Evolutionary conservation across 2,797 vertebrate species (phyloP), one percentile per base, ranked within the genome.

Genomic region (Balearica regulorum): DNA sequence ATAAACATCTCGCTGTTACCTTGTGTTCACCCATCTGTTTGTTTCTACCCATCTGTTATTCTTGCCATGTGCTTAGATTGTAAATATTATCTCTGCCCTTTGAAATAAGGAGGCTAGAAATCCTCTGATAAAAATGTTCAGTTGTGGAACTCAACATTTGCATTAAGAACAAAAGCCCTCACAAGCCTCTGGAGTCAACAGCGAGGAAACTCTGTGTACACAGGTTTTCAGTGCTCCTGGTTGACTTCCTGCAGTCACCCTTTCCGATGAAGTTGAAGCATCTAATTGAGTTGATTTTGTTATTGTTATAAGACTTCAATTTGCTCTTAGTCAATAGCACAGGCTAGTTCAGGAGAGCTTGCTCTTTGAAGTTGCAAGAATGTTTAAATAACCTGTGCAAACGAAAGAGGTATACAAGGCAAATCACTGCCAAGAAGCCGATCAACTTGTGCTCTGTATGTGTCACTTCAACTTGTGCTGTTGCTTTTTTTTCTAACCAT

Each of bases 21-120:
- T 95, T 95, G 88, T 95, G 90, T 61, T 96, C 60, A 60, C 75
- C 76, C 83, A 90, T 87, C 89, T 96, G 93, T 83, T 88, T 94
- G 41, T 93, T 95, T 83, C 57, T 93, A 48, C 37, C 83, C 76
- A 81, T 95, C 92, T 96, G 91, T 82, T 93, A 61, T 29, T 83
- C 71, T 94, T 96, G 44, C 71, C 33, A 24, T 55, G 49, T 83
- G 77, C 46, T 86, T 75, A 51, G 29, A 16, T 48, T 90, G 68
- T 83, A 93, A 95, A 79, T 93, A 55, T 53, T 35, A 55, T 57
- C 41, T 44, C 68, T 61, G 29, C 11, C 64, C 51, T 87, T 88
- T 89, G 29, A 94, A 90, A 79, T 70, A 86, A 93, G 60, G 83
- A 81, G 43, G 80, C 79, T 87, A 83, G 60, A 83, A 90, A 80